Percentiles rank a stretch among this genome's conserved stretches.
phyloP scores from a whole-genome alignment of 2,113 vertebrate genomes.

The Mesitornis unicolor region DNA sequence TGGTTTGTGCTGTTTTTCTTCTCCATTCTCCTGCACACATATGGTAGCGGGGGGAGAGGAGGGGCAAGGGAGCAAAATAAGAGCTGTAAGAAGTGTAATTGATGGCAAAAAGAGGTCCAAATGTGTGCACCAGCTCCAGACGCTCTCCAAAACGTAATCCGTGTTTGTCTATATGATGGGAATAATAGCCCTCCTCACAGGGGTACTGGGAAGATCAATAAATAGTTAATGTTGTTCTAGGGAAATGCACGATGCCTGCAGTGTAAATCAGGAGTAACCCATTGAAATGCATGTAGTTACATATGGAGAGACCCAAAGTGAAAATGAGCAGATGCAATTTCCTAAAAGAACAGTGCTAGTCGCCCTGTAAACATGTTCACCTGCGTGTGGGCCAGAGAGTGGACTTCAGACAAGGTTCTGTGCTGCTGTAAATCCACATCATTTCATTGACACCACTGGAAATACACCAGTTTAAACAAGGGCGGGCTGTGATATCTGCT shows the following conservation, averaged over 20 bases:
- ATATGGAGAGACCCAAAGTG: not conserved
- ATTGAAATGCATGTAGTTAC: conserved; percentile 20
- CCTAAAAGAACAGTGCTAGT: not conserved
- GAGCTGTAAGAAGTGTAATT: conserved; percentile 33
- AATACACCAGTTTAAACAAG: not conserved
- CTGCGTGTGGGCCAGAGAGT: not conserved
- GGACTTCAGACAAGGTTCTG: not conserved
- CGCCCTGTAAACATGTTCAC: not conserved
- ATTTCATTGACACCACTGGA: not conserved
- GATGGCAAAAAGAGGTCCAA: conserved; percentile 48
- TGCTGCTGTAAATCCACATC: not conserved
- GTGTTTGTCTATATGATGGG: conserved; percentile 41
- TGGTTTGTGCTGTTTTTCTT: conserved; percentile 42
- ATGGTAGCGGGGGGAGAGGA: not conserved
- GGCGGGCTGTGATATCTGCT: not conserved
- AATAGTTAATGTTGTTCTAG: conserved; percentile 48
- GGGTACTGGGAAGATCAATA: conserved; percentile 33
- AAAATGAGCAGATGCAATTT: not conserved
- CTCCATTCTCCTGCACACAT: conserved; percentile 39
- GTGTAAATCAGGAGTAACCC: conserved; percentile 48
- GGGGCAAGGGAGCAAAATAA: not conserved
- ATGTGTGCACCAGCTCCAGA: conserved; percentile 47
- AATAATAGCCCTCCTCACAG: conserved; percentile 43
- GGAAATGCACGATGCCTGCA: not conserved
- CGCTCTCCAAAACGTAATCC: conserved; percentile 38